Evolutionary conservation across 2,888 invertebrate genomes (phyloP).

Genomic region (Eupithecia pulchellata): DNA sequence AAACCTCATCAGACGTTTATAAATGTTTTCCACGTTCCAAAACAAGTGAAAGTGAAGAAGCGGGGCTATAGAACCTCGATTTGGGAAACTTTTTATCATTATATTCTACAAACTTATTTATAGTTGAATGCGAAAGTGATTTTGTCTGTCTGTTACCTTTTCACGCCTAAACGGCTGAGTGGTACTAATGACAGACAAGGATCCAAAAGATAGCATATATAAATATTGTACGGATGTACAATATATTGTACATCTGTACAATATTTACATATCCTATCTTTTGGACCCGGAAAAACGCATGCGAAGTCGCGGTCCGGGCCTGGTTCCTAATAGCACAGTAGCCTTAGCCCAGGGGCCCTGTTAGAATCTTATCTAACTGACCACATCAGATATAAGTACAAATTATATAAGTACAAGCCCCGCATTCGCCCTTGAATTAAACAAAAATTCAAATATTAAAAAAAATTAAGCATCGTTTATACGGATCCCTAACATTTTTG

Average conservation of each 20-base stretch:
- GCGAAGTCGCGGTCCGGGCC: neutral
- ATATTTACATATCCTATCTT: too few relatives aligned
- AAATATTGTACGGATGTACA: too few relatives aligned
- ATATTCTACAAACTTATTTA: neutral
- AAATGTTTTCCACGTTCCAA: conserved; percentile 6
- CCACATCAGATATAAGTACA: neutral
- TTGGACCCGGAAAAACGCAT: neutral
- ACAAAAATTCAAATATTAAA: too few relatives aligned
- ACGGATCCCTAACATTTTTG: too few relatives aligned
- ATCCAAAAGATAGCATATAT: too few relatives aligned
- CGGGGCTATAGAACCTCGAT: neutral
- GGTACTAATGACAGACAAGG: neutral
- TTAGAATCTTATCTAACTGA: too few relatives aligned
- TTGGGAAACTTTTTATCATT: neutral
- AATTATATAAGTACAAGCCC: too few relatives aligned
- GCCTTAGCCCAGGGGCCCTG: too few relatives aligned
- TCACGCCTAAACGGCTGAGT: neutral
- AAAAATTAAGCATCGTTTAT: too few relatives aligned
- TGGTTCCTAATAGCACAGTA: neutral
- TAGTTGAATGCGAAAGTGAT: neutral
- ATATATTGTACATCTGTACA: too few relatives aligned
- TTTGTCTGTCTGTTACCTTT: neutral
- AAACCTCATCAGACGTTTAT: neutral
- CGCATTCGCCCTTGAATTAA: too few relatives aligned
- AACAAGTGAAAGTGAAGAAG: conserved; percentile 38